Evolutionary conservation across 2,797 vertebrate species (phyloP).

Genomic region (Dallia pectoralis): DNA sequence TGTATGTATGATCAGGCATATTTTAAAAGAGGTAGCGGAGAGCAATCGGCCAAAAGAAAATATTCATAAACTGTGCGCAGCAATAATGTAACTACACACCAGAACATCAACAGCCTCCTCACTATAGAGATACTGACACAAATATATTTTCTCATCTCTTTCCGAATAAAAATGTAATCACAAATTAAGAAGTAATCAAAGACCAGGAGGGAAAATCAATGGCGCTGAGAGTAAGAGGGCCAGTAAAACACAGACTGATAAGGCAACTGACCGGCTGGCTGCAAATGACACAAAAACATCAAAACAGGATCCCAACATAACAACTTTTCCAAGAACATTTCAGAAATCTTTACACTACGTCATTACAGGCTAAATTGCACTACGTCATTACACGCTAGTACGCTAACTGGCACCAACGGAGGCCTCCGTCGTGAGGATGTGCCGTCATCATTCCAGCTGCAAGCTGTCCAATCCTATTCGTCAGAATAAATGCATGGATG

Average conservation of each 20-base stretch:
- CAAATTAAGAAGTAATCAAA: not conserved
- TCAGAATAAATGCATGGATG: not conserved
- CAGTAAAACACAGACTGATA: slow-evolving; percentile 12
- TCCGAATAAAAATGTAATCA: not conserved
- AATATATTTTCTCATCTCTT: not conserved
- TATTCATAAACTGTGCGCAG: slow-evolving; percentile 1
- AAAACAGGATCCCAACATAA: slow-evolving; percentile 60
- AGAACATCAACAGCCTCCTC: not conserved
- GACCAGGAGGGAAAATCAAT: not conserved
- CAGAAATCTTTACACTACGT: not conserved
- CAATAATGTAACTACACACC: not conserved
- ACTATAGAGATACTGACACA: not conserved
- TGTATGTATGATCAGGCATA: slow-evolving; percentile 42
- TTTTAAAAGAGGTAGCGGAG: slow-evolving; percentile 69
- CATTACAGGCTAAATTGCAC: not conserved
- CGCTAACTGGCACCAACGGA: not conserved
- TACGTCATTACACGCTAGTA: too few relatives aligned
- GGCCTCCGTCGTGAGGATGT: not conserved
- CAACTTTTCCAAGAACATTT: slow-evolving; percentile 26
- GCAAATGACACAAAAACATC: slow-evolving; percentile 9
- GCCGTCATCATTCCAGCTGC: not conserved
- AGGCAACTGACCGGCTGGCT: slow-evolving; percentile 10
- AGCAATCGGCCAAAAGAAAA: slow-evolving; percentile 44
- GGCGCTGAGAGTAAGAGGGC: slow-evolving; percentile 29
- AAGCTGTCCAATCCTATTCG: slow-evolving; percentile 15